Percentiles rank a stretch among this genome's conserved stretches.
Evolutionary conservation across 2,113 vertebrate species (phyloP).

Genomic region (Cygnus atratus): DNA sequence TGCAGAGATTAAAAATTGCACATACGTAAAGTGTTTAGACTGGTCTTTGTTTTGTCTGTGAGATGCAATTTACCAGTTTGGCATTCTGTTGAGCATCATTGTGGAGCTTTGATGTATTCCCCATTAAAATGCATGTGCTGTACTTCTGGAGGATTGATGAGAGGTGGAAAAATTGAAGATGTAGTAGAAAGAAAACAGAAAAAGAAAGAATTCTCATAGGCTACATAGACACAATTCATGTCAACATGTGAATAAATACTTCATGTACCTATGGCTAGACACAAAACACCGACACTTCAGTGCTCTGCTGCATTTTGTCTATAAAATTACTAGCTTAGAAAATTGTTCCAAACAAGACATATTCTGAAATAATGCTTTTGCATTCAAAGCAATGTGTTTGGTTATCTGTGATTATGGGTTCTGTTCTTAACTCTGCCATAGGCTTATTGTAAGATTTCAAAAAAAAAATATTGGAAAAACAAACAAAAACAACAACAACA

Average conservation of each 20-base stretch:
- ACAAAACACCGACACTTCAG: not conserved
- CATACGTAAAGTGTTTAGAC: not conserved
- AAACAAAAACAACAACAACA: not conserved
- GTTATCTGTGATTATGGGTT: not conserved
- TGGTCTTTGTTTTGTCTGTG: conserved; percentile 32
- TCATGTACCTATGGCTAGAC: conserved; percentile 1
- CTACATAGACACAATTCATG: conserved; percentile 39
- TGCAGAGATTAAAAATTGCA: not conserved
- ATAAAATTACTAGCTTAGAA: not conserved
- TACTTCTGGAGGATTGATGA: conserved; percentile 59
- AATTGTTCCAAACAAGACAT: conserved; percentile 1
- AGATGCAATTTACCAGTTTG: conserved; percentile 38
- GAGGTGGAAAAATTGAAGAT: conserved; percentile 62
- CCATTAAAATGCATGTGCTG: conserved; percentile 61
- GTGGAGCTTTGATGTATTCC: conserved; percentile 52
- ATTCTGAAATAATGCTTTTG: not conserved
- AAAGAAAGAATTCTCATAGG: conserved; percentile 58
- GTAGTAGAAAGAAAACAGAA: conserved; percentile 19
- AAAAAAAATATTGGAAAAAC: not conserved
- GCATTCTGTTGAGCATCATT: conserved; percentile 59
- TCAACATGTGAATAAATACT: conserved; percentile 63
- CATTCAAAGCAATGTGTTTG: not conserved
- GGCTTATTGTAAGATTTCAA: not conserved
- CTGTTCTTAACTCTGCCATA: not conserved
- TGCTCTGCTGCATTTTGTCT: conserved; percentile 31